These are phyloP conservation scores for Tortricodes alternella DNA, from an alignment of 2,888 invertebrate species.

Conservation along the genomic window DNA sequence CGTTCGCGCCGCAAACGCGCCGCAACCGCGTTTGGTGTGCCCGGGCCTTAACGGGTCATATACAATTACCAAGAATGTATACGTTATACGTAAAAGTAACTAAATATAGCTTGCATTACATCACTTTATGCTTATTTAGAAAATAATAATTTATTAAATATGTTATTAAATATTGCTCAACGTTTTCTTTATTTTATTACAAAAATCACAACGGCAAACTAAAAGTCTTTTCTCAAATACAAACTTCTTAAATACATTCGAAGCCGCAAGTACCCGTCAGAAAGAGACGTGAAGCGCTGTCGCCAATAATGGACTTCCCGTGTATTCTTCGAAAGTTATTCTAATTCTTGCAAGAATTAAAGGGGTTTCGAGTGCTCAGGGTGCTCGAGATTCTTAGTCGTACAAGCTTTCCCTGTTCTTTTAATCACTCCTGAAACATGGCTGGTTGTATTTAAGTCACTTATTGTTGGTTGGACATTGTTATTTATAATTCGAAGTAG, in stretches of 20 bases:
- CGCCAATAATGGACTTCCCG: constrained; percentile 54
- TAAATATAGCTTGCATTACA: too few species aligned
- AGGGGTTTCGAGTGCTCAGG: constrained; percentile 2
- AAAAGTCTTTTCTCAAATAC: constrained; percentile 7
- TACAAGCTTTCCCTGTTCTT: constrained; percentile 7
- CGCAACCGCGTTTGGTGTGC: too few species aligned
- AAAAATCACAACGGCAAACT: background rate
- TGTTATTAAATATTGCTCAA: too few species aligned
- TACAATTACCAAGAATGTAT: too few species aligned
- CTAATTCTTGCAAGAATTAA: constrained; percentile 28
- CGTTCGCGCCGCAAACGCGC: too few species aligned
- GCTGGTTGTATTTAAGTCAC: background rate
- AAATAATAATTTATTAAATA: too few species aligned
- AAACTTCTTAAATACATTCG: constrained; percentile 27
- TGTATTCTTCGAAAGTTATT: constrained; percentile 48
- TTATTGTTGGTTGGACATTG: background rate
- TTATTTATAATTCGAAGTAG: background rate
- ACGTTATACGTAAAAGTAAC: too few species aligned
- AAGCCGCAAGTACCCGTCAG: constrained; percentile 36
- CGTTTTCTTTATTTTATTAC: too few species aligned
- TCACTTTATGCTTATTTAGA: too few species aligned
- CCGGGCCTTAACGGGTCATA: too few species aligned
- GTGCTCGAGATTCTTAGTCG: background rate
- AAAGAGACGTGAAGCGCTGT: constrained; percentile 33
- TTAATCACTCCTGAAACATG: background rate